Percentiles rank a stretch among this genome's conserved stretches.
Evolutionary conservation across 2,888 invertebrate species (phyloP).

Genomic region (Phortica magna): DNA sequence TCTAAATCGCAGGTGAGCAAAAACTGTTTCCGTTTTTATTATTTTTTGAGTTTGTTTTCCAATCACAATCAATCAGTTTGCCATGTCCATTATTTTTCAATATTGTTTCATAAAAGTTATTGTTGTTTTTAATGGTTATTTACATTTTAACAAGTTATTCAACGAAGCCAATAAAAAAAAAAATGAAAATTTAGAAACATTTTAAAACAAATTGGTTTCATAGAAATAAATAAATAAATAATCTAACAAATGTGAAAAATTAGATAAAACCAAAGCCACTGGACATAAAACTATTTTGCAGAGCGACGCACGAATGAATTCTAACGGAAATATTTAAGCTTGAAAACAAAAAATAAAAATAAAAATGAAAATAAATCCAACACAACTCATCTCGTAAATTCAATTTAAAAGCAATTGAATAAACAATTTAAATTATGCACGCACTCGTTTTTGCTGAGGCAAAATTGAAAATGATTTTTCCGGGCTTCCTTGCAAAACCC

Average conservation of each 20-base stretch:
- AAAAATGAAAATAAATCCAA: slow-evolving; percentile 12
- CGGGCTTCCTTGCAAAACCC: neutral
- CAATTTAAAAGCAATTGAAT: slow-evolving; percentile 23
- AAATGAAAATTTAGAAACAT: neutral
- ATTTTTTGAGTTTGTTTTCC: neutral
- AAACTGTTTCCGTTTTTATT: neutral
- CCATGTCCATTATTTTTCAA: slow-evolving; percentile 12
- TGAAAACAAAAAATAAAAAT: slow-evolving; percentile 3
- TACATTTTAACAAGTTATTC: neutral
- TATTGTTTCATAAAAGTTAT: neutral
- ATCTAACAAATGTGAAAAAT: slow-evolving; percentile 5
- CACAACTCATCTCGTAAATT: slow-evolving; percentile 7
- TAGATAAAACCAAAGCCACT: neutral
- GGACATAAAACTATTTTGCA: slow-evolving; percentile 47
- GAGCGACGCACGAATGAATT: neutral
- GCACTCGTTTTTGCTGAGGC: slow-evolving; percentile 8
- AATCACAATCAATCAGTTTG: neutral
- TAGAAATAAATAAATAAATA: slow-evolving; percentile 1
- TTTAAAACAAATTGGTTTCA: neutral
- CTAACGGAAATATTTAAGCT: neutral
- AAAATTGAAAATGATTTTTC: slow-evolving; percentile 16
- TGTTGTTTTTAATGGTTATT: neutral
- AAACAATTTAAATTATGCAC: slow-evolving; percentile 30
- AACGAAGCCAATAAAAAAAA: neutral
- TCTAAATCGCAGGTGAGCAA: slow-evolving; percentile 86